These are phyloP conservation scores for Orycteropus afer DNA, from an alignment of 2,113 vertebrate species.

Conservation along the genomic window DNA sequence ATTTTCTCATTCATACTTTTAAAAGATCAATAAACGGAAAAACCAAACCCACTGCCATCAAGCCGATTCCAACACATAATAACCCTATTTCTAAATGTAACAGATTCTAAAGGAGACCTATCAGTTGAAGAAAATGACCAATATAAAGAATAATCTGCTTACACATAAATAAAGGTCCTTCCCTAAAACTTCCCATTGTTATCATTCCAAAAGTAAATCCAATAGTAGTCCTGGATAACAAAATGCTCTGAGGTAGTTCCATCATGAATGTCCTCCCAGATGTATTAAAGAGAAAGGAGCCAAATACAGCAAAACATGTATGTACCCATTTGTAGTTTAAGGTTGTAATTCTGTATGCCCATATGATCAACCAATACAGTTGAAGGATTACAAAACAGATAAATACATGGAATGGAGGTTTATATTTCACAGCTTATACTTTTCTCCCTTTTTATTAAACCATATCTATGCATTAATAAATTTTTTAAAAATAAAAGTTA, in stretches of 20 bases:
- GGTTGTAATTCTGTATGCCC: background rate
- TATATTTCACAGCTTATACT: background rate
- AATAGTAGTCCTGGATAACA: background rate
- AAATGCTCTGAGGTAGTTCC: background rate
- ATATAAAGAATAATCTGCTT: background rate
- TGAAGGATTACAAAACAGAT: background rate
- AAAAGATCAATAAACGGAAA: background rate
- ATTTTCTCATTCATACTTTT: background rate
- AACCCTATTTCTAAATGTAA: background rate
- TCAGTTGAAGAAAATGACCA: background rate
- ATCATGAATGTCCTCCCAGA: background rate
- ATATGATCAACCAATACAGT: background rate
- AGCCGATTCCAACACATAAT: too few relatives aligned
- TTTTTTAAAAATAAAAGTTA: background rate
- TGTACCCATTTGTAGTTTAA: background rate
- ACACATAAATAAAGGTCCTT: background rate
- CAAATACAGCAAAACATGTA: background rate
- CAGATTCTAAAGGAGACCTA: background rate
- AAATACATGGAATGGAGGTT: background rate
- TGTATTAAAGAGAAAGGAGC: accelerated
- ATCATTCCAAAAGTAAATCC: background rate
- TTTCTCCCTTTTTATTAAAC: background rate
- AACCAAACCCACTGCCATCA: too few relatives aligned
- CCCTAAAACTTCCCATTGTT: background rate
- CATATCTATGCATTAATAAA: background rate